Percentiles rank a stretch among this genome's conserved stretches.
phyloP scores from a whole-genome alignment of 2,797 vertebrate species.

The Neosilurus mollespiculum region DNA sequence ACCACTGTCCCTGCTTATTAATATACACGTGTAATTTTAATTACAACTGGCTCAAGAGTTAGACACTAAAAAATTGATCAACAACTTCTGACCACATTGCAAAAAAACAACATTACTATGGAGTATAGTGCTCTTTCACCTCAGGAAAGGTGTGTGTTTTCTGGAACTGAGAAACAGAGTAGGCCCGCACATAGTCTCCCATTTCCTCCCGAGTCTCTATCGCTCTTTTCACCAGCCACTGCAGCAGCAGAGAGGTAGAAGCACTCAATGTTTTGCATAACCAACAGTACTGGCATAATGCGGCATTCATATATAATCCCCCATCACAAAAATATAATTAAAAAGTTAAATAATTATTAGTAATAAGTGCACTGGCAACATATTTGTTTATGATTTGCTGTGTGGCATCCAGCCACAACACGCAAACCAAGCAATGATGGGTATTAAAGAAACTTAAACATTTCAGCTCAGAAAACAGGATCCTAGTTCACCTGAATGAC shows the following conservation, averaged over 20 bases:
- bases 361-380: background rate
- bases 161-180: constrained; percentile 93
- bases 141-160: constrained; percentile 90
- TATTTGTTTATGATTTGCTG: no score
- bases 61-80: background rate
- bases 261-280: background rate
- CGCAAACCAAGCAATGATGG: no score
- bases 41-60: background rate
- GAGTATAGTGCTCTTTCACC: constrained; percentile 66
- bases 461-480: background rate
- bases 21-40: background rate
- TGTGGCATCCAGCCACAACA: background rate
- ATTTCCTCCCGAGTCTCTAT: constrained; percentile 97
- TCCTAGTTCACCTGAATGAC: constrained; percentile 84
- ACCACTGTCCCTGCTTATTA: background rate
- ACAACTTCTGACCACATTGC: background rate
- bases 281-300: background rate
- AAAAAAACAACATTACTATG: background rate
- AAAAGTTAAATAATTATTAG: background rate
- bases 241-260: constrained; percentile 12
- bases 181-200: constrained; percentile 93
- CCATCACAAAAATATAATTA: background rate
- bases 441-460: background rate
- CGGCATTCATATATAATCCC: background rate
- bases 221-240: constrained; percentile 98